Base-by-base conservation (phyloP, 2,888 invertebrate species). In the Tipula helvola region DNA sequence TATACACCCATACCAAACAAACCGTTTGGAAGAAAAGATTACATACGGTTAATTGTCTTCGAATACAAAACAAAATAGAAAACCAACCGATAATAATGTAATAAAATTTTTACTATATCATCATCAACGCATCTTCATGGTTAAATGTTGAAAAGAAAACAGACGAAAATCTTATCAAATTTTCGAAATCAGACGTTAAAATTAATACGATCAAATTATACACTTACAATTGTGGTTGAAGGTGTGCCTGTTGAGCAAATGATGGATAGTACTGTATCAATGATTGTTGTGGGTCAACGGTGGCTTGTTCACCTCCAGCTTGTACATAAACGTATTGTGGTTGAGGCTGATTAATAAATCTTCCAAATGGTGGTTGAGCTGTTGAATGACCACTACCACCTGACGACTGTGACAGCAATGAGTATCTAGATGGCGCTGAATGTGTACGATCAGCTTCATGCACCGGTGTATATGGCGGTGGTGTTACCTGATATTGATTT, bases 311-410 rank as follows among this genome's bases (percentile, higher is more conserved):
- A 83, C 83, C 87, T 39, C 87, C 86, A 5, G 88, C 86, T 85
- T 87, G 88, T 10, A 88, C 87, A 83, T 88, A 88, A 36, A 88
- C 87, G 41, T 87, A 88, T 36, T 88, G 88, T 8, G 88, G 88
- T 86, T 88, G 88, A 8, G 87, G 87, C 13, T 87, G 83, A 39
- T 44, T 44, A 18, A 87, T 39, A 83, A 86, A 87, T 41, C 86
- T 52, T 2, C 86, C 85, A 39, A n/a, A 83, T 10, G 87, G 83
- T 42, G 87, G 83, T 39, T 47, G 44, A 18, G 85, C 18, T 47
- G 86, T 87, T 39, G 83, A 86, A 12, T 87, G 86, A 28, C 87
- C 87, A 2, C 16, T 1, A 4, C 52, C 52, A 2, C 28, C 10
- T 71, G 16, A 16, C 36, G 88, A 87, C 12, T 87, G 86, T 3